Evolutionary conservation across 2,797 vertebrate species (phyloP).

Genomic region (Luscinia megarhynchos): DNA sequence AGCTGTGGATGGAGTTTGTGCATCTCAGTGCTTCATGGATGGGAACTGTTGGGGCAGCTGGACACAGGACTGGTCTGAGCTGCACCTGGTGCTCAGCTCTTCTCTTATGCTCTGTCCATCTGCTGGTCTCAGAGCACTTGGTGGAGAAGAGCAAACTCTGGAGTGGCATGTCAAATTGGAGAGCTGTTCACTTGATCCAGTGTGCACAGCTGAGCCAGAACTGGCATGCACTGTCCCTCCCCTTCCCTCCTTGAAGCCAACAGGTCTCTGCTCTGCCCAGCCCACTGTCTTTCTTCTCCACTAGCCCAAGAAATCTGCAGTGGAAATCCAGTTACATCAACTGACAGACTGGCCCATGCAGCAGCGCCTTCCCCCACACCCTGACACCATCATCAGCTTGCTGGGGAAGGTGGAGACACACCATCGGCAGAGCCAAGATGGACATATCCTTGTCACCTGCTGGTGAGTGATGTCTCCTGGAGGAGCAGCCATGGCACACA

Average conservation of each 20-base stretch:
- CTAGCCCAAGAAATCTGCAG: slow-evolving; percentile 32
- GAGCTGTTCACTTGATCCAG: not conserved
- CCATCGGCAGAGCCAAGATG: not conserved
- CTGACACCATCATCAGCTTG: slow-evolving; percentile 51
- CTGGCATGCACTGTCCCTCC: not conserved
- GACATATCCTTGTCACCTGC: slow-evolving; percentile 54
- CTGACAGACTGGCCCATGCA: slow-evolving; percentile 65
- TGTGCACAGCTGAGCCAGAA: not conserved
- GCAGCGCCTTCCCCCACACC: not conserved
- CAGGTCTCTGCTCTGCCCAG: not conserved
- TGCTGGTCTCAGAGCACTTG: not conserved
- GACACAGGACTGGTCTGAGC: not conserved
- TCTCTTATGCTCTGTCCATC: not conserved
- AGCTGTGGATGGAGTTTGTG: not conserved
- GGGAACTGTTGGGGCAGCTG: not conserved
- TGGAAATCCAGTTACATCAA: slow-evolving; percentile 50
- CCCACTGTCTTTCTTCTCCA: not conserved
- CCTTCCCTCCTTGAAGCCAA: not conserved
- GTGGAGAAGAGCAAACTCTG: not conserved
- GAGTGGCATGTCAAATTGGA: not conserved
- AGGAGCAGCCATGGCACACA: not conserved
- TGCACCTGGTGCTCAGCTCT: not conserved
- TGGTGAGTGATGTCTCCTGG: slow-evolving; percentile 19
- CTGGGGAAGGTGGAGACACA: slow-evolving; percentile 53
- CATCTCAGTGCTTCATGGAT: rapidly evolving